These are phyloP conservation scores for Dipodomys ordii DNA, from an alignment of 2,113 vertebrate species.

Conservation along the genomic window DNA sequence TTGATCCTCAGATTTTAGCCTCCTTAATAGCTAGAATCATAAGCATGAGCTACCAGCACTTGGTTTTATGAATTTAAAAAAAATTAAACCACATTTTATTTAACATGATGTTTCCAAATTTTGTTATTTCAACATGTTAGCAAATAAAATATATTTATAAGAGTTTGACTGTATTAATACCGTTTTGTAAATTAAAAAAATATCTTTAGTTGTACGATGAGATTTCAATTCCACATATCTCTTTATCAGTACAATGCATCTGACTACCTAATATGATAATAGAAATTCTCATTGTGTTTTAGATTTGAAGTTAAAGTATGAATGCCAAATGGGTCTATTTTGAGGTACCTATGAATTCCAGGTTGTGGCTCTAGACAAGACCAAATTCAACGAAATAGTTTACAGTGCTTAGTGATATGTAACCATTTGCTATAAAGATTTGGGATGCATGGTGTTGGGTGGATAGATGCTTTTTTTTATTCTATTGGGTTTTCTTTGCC, in stretches of 20 bases:
- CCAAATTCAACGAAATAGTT: conserved; percentile 75
- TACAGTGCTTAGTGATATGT: conserved; percentile 7
- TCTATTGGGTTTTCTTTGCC: conserved; percentile 2
- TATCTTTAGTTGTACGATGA: too few relatives aligned
- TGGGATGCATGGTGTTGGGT: not conserved
- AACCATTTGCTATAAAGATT: conserved; percentile 29
- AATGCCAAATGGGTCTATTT: not conserved
- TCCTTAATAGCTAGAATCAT: too few relatives aligned
- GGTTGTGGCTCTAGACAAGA: conserved; percentile 36
- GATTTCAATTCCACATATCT: too few relatives aligned
- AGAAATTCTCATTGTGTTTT: conserved; percentile 13
- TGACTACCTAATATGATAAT: not conserved
- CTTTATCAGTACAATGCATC: not conserved
- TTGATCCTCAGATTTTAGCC: too few relatives aligned
- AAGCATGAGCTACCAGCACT: too few relatives aligned
- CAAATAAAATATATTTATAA: too few relatives aligned
- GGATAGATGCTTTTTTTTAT: not conserved
- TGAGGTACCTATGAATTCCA: conserved; percentile 44
- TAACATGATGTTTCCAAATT: too few relatives aligned
- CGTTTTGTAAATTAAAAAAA: too few relatives aligned
- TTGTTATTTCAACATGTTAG: too few relatives aligned
- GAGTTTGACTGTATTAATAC: too few relatives aligned
- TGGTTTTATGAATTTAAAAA: too few relatives aligned
- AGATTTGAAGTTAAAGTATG: conserved; percentile 66
- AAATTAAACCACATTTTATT: too few relatives aligned